phyloP scores from a whole-genome alignment of 1,140 invertebrate species.

The Pseudomyrmex concolor region DNA sequence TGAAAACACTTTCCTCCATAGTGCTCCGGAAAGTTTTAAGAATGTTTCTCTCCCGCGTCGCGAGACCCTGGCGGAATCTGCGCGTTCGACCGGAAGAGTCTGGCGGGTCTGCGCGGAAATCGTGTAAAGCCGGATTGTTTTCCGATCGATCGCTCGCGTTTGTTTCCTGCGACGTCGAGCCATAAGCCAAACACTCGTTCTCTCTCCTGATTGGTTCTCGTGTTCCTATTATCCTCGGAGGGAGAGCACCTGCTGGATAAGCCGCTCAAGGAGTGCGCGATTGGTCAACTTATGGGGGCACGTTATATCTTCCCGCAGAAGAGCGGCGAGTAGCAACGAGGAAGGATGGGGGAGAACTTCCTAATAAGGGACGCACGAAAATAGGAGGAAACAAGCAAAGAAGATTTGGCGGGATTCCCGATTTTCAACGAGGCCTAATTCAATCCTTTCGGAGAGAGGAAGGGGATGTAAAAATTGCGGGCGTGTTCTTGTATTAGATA shows the following conservation, averaged over 20 bases:
- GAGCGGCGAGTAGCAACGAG: neutral
- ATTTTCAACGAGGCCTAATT: constrained; percentile 51
- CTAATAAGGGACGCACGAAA: constrained; percentile 46
- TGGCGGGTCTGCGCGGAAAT: neutral
- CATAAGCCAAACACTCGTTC: constrained; percentile 27
- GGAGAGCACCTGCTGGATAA: constrained; percentile 35
- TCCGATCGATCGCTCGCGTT: constrained; percentile 7
- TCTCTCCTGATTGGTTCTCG: neutral
- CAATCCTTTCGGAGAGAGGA: constrained; percentile 29
- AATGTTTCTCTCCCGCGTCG: neutral
- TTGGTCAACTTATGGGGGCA: constrained; percentile 54
- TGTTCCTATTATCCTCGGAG: neutral
- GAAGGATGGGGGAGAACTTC: neutral
- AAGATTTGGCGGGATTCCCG: constrained; percentile 40
- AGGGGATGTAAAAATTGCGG: constrained; percentile 7
- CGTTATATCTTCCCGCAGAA: neutral
- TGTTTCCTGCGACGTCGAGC: neutral
- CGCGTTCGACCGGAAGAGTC: neutral
- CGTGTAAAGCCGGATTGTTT: constrained; percentile 9
- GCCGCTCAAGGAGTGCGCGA: constrained; percentile 35
- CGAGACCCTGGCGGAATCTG: neutral
- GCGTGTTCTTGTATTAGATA: constrained; percentile 7
- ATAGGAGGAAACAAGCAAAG: constrained; percentile 32
- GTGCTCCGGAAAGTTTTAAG: neutral
- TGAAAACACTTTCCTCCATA: neutral